These are phyloP conservation scores for Botia kubotai DNA, from an alignment of 2,797 vertebrate species.

Conservation along the genomic window DNA sequence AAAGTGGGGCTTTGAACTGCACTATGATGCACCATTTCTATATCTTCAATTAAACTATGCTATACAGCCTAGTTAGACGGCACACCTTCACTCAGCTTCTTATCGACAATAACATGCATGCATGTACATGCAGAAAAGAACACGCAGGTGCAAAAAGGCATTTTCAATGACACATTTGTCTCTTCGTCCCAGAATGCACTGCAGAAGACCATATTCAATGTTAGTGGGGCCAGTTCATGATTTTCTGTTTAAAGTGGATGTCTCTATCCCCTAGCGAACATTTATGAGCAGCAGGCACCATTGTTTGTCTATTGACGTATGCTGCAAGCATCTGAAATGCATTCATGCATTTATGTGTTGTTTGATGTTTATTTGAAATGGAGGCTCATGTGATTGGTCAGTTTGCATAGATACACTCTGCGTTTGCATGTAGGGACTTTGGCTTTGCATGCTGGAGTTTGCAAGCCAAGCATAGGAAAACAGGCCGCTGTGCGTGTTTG, in stretches of 20 bases:
- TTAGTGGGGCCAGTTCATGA: conserved; percentile 46
- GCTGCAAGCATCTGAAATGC: neutral
- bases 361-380: neutral
- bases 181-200: conserved; percentile 35
- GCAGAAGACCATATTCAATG: conserved; percentile 47
- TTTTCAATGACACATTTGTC: conserved; percentile 26
- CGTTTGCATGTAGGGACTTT: conserved; percentile 43
- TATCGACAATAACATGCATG: conserved; percentile 25
- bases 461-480: conserved; percentile 24
- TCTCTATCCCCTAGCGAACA: conserved; percentile 18
- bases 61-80: neutral
- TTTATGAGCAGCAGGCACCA: conserved; percentile 2
- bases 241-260: conserved; percentile 23
- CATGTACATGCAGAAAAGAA: conserved; percentile 19
- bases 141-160: conserved; percentile 5
- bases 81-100: conserved; percentile 12
- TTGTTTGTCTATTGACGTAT: neutral
- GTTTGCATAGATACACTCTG: conserved; percentile 44
- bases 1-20: conserved; percentile 30
- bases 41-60: conserved; percentile 27
- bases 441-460: conserved; percentile 46
- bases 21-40: conserved; percentile 15
- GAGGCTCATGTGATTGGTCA: neutral
- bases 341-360: conserved; percentile 31
- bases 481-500: conserved; percentile 1